phyloP scores from a whole-genome alignment of 2,797 vertebrate species.

The Centroberyx gerrardi region DNA sequence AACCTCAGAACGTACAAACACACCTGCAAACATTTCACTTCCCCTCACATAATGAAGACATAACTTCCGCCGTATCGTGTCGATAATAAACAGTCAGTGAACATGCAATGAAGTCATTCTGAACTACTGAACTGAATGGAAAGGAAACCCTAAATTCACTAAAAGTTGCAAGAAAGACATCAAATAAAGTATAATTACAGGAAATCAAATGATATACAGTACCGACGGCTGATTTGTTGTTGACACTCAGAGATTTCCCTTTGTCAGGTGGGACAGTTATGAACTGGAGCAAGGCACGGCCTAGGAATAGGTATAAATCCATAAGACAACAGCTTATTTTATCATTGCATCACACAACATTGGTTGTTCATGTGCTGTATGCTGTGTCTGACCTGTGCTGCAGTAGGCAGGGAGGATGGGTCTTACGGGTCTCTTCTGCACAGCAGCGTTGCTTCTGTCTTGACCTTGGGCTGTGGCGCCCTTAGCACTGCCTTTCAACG shows the following conservation, averaged over 20 bases:
- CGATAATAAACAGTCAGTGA: conserved; percentile 1
- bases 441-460: conserved; percentile 14
- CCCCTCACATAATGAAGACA: background rate
- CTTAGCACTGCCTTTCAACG: conserved; percentile 38
- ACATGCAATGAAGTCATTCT: background rate
- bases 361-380: background rate
- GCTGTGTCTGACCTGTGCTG: conserved; percentile 61
- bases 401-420: conserved; percentile 78
- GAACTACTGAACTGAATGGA: no score
- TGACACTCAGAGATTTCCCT: conserved; percentile 47
- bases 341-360: background rate
- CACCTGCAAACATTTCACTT: conserved; percentile 9
- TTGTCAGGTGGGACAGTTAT: conserved; percentile 72
- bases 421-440: conserved; percentile 73
- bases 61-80: background rate
- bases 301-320: conserved; percentile 41
- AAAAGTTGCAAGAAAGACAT: background rate
- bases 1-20: conserved; percentile 35
- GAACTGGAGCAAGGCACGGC: conserved; percentile 72
- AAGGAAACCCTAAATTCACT: no score
- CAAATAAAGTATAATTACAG: background rate
- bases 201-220: conserved; percentile 18
- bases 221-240: conserved; percentile 63
- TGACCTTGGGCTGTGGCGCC: conserved; percentile 17
- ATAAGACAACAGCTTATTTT: background rate